phyloP scores from a whole-genome alignment of 2,888 invertebrate species.

The Aromia moschata region DNA sequence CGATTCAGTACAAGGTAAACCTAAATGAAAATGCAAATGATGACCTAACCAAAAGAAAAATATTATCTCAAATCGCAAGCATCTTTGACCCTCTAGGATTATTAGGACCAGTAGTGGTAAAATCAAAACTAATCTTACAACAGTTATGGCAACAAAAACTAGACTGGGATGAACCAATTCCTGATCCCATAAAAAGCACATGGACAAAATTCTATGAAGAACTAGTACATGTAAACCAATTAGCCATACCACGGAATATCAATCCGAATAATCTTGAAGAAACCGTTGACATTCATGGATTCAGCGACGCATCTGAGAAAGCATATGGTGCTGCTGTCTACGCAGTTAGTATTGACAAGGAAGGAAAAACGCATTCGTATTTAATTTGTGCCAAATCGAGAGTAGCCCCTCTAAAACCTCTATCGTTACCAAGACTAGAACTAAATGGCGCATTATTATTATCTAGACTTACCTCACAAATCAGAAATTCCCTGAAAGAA shows the following conservation, averaged over 20 bases:
- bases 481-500: background rate
- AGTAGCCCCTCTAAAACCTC: background rate
- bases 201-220: background rate
- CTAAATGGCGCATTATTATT: background rate
- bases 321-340: background rate
- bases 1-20: background rate
- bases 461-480: background rate
- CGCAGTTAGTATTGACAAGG: background rate
- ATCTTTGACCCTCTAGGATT: background rate
- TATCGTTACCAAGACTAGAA: constrained; percentile 13
- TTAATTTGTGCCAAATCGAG: constrained; percentile 6
- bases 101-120: background rate
- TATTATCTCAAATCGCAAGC: background rate
- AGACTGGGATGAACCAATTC: background rate
- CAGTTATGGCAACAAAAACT: background rate
- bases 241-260: background rate
- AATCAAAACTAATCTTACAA: background rate
- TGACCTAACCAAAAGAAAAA: background rate
- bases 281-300: constrained; percentile 1
- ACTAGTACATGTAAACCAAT: background rate
- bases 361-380: background rate
- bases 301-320: constrained; percentile 3
- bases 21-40: too few species aligned
- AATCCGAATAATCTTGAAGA: background rate
- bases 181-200: background rate